Conservation (phyloP, 2,113 vertebrate species). For the Megatriorchis doriae region DNA sequence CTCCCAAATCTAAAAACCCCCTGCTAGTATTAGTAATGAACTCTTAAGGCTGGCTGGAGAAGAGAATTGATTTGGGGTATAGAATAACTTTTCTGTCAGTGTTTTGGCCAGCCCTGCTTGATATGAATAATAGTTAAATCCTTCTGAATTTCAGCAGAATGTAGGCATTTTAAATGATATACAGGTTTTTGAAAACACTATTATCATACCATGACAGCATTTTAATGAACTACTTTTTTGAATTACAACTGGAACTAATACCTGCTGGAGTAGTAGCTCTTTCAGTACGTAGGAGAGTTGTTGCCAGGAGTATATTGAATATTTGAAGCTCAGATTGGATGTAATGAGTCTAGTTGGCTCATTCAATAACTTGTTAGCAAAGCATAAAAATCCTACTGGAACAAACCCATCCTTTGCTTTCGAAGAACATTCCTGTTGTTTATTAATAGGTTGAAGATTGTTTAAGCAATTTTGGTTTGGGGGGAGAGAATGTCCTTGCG, state of each 20-base stretch:
- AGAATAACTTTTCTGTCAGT: background rate
- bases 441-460: background rate
- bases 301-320: constrained; percentile 40
- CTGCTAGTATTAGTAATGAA: background rate
- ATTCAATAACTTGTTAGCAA: background rate
- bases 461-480: background rate
- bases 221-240: constrained; percentile 13
- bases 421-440: background rate
- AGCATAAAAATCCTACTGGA: background rate
- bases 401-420: background rate
- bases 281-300: background rate
- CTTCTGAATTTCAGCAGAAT: background rate
- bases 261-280: constrained; percentile 2
- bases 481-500: background rate
- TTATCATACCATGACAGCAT: background rate
- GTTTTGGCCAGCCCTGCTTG: background rate
- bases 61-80: background rate
- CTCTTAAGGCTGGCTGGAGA: background rate
- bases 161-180: background rate
- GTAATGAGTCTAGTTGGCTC: background rate
- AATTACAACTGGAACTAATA: constrained; percentile 10
- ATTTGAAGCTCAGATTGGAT: constrained; percentile 2
- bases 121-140: background rate
- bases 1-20: background rate
- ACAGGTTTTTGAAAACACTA: background rate